Evolutionary conservation across 2,888 invertebrate species (phyloP), one percentile per base, ranked within the genome.

Genomic region (Tuta absoluta): DNA sequence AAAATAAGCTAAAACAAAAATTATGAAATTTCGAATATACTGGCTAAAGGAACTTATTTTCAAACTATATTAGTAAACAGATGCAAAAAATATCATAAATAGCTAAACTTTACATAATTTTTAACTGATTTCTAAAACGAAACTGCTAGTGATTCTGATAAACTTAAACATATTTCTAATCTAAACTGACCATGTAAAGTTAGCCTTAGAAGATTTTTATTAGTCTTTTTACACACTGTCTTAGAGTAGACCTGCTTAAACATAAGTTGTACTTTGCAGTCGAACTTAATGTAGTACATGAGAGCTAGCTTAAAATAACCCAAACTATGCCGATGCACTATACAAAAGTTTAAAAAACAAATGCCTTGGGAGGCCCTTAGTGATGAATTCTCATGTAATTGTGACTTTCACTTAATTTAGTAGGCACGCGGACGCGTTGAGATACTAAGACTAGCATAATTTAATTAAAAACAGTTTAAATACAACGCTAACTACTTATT

Each of bases 301-400:
- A 75, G 75, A 72, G 75, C 71, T 69, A 72, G 78, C 82, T 80
- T 81, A 81, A 80, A 78, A 80, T 80, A 81, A 82, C 79, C 80
- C 79, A 73, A 73, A 74, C 83, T 84, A 86, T 81, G 79, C 78
- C 85, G 82, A 85, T 69, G 69, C 74, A 81, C 85, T 87, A 86
- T 82, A 85, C 83, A 85, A 81, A 83, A 86, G 84, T 77, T 86
- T 70, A 73, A 79, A 53, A 87, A 86, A 85, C 84, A 83, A 84
- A 82, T 79, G 77, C 75, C 87, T 86, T 86, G 81, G 81, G 75
- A 72, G 82, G 79, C 71, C 79, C 38, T 58, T 53, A 60, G 60
- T 17, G 14, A 24, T 38, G 37, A 38, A 37, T 57, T 33, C 28
- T 64, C 64, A 51, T 23, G 12, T 33, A 23, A 49, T 59, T 65